phyloP scores from a whole-genome alignment of 2,888 invertebrate species.

The Pterostichus madidus region DNA sequence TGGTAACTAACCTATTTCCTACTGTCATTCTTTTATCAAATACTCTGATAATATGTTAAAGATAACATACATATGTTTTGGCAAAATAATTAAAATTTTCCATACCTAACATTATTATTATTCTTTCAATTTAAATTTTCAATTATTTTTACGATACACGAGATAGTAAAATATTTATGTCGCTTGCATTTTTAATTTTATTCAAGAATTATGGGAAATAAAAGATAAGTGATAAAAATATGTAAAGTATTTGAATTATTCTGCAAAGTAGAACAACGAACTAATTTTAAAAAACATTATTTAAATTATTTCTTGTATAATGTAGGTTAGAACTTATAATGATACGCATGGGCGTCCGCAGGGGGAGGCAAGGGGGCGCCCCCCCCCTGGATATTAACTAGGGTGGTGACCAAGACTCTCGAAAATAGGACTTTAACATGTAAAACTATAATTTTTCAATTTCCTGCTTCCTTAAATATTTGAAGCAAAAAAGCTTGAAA shows the following conservation, averaged over 20 bases:
- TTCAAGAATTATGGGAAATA: neutral
- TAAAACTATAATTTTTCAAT: no score
- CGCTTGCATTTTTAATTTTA: constrained; percentile 2
- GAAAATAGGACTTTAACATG: no score
- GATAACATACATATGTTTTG: neutral
- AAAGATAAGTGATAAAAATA: neutral
- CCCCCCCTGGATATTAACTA: no score
- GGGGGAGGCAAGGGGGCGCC: no score
- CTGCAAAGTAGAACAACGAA: neutral
- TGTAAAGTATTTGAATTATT: constrained; percentile 1
- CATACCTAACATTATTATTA: neutral
- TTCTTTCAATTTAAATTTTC: neutral
- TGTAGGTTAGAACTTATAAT: neutral
- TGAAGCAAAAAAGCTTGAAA: no score
- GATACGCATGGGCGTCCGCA: no score
- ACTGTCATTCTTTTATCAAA: constrained; percentile 33
- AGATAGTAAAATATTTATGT: neutral
- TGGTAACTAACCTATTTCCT: constrained; percentile 49
- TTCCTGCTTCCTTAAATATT: no score
- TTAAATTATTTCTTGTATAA: neutral
- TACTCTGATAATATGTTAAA: constrained; percentile 3
- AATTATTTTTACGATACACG: neutral
- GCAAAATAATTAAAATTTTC: neutral
- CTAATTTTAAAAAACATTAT: neutral
- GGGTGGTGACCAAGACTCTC: no score